A percentile compares a stretch with the other conserved stretches of the same genome.
Conservation (phyloP, 2,113 vertebrate genomes). For the rabbit (Oryctolagus cuniculus) region DNA sequence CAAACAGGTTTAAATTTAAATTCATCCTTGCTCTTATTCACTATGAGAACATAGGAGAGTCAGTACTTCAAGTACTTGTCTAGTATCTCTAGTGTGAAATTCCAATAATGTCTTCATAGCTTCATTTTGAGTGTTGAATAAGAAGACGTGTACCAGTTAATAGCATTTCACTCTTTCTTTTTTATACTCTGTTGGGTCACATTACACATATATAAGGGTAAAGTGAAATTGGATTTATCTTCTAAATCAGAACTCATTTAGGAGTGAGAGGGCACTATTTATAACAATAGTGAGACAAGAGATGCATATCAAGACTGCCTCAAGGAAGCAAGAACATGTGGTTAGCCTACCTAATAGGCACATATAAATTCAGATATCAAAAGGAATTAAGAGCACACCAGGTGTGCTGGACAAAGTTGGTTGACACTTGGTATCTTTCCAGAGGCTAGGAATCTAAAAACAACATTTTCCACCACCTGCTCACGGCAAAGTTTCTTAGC, state of each 20-base stretch:
- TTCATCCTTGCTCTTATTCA: background rate
- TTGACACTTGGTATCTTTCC: background rate
- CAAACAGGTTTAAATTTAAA: background rate
- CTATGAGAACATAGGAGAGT: background rate
- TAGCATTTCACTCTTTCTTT: background rate
- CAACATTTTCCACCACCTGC: background rate
- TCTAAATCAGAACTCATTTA: slow-evolving; percentile 22
- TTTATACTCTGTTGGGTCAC: background rate
- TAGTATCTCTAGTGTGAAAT: background rate
- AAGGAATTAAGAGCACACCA: background rate
- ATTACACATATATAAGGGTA: background rate
- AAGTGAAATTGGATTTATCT: background rate
- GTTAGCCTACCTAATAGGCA: background rate
- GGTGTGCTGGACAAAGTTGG: background rate
- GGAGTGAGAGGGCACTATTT: background rate
- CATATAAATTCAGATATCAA: background rate
- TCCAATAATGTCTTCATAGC: background rate
- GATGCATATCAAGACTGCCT: background rate
- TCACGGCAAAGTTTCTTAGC: background rate
- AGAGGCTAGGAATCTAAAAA: background rate
- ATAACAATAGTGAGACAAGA: background rate
- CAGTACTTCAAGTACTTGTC: background rate
- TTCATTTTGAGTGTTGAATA: background rate
- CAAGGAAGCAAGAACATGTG: background rate
- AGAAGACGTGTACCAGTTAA: background rate